Conservation (phyloP, 35 echinoderm and acorn worm species). For the Apostichopus parvimensis region DNA sequence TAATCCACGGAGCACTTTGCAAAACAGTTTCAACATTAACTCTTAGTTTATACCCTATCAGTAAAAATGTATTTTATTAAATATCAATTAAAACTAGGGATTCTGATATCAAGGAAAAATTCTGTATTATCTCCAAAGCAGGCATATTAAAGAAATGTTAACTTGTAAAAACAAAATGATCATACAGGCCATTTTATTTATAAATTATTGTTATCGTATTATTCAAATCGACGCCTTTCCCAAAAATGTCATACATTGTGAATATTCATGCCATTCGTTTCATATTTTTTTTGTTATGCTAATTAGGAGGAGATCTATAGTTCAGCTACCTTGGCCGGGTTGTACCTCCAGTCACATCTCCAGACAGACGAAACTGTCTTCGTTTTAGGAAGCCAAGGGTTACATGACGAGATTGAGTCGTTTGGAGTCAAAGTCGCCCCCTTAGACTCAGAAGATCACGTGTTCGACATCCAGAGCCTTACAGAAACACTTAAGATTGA, state of each 20-base stretch:
- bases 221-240: too few relatives aligned
- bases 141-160: too few relatives aligned
- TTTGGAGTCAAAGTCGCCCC: constrained; percentile 60
- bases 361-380: constrained; percentile 75
- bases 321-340: constrained; percentile 72
- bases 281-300: background rate
- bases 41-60: too few relatives aligned
- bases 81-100: too few relatives aligned
- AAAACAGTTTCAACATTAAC: too few relatives aligned
- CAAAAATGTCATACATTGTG: too few relatives aligned
- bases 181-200: too few relatives aligned
- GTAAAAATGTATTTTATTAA: background rate
- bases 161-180: too few relatives aligned
- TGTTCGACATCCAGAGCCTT: constrained; percentile 45
- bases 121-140: too few relatives aligned
- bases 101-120: too few relatives aligned
- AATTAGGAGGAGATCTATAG: constrained; percentile 88
- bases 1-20: too few relatives aligned
- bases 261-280: background rate
- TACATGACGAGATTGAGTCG: constrained; percentile 79
- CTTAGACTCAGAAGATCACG: constrained; percentile 41
- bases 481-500: constrained; percentile 64
- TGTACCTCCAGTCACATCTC: constrained; percentile 83
- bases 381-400: constrained; percentile 67
- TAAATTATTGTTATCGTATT: too few relatives aligned